phyloP scores from a whole-genome alignment of 2,888 invertebrate species.

The Nesidiocoris tenuis region DNA sequence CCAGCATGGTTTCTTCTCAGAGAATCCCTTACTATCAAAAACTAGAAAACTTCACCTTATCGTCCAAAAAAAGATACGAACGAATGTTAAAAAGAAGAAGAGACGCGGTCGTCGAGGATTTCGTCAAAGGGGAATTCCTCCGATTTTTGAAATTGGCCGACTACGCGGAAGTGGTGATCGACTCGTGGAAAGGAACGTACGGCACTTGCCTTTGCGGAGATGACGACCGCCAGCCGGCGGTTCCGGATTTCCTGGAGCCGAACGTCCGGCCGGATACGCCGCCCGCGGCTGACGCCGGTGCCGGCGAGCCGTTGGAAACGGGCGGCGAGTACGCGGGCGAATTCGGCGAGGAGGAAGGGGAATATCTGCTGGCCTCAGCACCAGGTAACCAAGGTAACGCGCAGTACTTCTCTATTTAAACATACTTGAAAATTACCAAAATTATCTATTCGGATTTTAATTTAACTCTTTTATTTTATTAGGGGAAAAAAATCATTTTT shows the following conservation, averaged over 20 bases:
- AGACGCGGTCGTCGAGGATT: slow-evolving; percentile 24
- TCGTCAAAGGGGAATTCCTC: slow-evolving; percentile 16
- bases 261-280: slow-evolving; percentile 19
- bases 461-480: too few species aligned
- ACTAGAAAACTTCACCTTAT: not conserved
- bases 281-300: not conserved
- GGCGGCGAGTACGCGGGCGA: not conserved
- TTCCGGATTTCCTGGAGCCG: slow-evolving; percentile 13
- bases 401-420: not conserved
- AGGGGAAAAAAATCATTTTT: too few species aligned
- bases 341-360: not conserved
- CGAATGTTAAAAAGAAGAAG: slow-evolving; percentile 9
- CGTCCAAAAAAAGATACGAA: slow-evolving; percentile 13
- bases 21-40: too few species aligned
- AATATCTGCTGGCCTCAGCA: not conserved
- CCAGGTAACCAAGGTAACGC: not conserved
- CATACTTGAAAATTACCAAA: too few species aligned
- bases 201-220: slow-evolving; percentile 33
- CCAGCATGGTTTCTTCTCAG: too few species aligned
- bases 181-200: slow-evolving; percentile 34
- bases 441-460: too few species aligned
- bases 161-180: slow-evolving; percentile 19
- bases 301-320: not conserved
- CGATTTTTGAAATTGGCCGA: slow-evolving; percentile 8
- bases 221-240: not conserved